These are phyloP conservation scores for Pica pica DNA, from an alignment of 2,113 vertebrate species.

Conservation along the genomic window DNA sequence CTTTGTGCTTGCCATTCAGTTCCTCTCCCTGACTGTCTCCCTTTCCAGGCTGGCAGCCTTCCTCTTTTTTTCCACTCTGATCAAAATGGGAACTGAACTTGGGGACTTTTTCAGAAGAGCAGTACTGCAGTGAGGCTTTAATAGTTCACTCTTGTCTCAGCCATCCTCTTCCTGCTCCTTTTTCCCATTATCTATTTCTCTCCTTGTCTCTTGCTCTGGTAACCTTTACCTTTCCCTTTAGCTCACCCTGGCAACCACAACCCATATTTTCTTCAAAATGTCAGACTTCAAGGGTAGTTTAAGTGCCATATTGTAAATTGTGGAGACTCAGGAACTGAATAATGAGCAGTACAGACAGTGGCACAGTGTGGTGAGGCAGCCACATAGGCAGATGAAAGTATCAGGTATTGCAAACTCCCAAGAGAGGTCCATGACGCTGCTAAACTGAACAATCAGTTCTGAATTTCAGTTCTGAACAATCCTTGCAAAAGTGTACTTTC, in stretches of 20 bases:
- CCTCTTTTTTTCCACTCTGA: not conserved
- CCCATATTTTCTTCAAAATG: not conserved
- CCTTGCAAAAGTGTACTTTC: not conserved
- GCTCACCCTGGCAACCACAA: not conserved
- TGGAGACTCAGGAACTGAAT: not conserved
- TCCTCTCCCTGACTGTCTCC: not conserved
- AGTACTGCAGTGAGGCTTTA: not conserved
- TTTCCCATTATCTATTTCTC: not conserved
- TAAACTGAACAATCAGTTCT: not conserved
- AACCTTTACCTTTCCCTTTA: not conserved
- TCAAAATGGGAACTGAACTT: not conserved
- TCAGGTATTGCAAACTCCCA: not conserved
- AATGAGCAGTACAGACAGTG: not conserved
- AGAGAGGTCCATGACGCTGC: not conserved
- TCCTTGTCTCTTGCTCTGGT: not conserved
- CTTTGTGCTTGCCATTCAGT: not conserved
- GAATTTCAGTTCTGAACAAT: not conserved
- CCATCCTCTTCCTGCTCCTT: not conserved
- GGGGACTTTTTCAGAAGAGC: not conserved
- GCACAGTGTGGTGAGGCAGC: not conserved
- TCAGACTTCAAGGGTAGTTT: not conserved
- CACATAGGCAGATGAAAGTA: fast-evolving
- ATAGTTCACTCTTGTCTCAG: not conserved
- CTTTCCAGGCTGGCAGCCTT: not conserved
- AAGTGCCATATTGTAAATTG: not conserved